Conservation (phyloP, 2,888 invertebrate genomes). For the Venusia cambrica region DNA sequence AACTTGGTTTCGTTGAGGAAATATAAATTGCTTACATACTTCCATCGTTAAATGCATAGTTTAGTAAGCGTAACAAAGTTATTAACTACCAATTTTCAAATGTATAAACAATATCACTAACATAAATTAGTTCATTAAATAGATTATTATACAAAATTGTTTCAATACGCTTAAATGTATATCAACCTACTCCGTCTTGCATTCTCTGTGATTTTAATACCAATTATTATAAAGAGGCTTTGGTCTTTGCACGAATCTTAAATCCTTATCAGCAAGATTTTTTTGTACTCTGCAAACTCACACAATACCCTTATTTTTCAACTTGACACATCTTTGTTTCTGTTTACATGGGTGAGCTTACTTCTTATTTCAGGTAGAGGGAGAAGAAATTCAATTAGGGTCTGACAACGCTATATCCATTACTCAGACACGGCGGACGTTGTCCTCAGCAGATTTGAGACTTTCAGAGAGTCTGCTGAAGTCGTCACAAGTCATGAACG, state of each 20-base stretch:
- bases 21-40: slow-evolving; percentile 26
- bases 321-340: slow-evolving; percentile 47
- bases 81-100: slow-evolving; percentile 40
- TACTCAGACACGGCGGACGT: slow-evolving; percentile 72
- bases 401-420: slow-evolving; percentile 73
- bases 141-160: slow-evolving; percentile 52
- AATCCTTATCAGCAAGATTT: slow-evolving; percentile 35
- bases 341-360: slow-evolving; percentile 77
- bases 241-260: slow-evolving; percentile 69
- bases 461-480: slow-evolving; percentile 73
- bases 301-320: slow-evolving; percentile 28
- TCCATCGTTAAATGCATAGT: slow-evolving; percentile 30
- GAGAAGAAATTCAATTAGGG: slow-evolving; percentile 78
- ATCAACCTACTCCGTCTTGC: slow-evolving; percentile 34
- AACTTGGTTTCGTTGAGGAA: slow-evolving; percentile 18
- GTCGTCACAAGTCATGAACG: slow-evolving; percentile 73
- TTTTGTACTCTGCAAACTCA: slow-evolving; percentile 30
- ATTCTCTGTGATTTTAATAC: slow-evolving; percentile 44
- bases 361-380: slow-evolving; percentile 81
- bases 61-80: slow-evolving; percentile 42
- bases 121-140: slow-evolving; percentile 53
- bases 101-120: slow-evolving; percentile 50
- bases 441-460: slow-evolving; percentile 72
- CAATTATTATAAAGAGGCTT: slow-evolving; percentile 77
- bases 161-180: slow-evolving; percentile 49